Evolutionary conservation across 35 echinoderm and acorn worm genomes (phyloP).

Genomic region (Ophiothrix spiculata): DNA sequence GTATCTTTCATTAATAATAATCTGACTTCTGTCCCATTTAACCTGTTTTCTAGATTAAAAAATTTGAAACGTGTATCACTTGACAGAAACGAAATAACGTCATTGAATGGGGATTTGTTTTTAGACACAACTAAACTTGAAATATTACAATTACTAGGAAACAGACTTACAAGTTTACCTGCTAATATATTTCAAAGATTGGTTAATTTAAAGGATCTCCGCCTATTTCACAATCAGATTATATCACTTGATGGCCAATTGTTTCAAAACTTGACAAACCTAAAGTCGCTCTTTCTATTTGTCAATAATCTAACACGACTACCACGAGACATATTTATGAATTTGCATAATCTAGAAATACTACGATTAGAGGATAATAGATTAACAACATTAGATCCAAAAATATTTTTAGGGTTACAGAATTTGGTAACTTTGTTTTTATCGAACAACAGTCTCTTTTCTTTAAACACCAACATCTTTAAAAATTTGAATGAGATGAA

Average conservation of each 20-base stretch:
- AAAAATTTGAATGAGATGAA: neutral
- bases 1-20: neutral
- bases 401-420: neutral
- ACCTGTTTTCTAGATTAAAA: neutral
- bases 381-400: neutral
- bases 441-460: neutral
- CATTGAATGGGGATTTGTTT: neutral
- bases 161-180: neutral
- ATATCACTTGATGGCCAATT: neutral
- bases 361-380: neutral
- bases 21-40: neutral
- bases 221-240: too few relatives aligned
- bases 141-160: neutral
- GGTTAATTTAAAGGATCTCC: neutral
- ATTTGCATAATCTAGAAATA: neutral
- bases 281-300: neutral
- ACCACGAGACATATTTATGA: neutral
- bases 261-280: neutral
- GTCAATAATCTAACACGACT: neutral
- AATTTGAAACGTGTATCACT: neutral
- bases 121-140: neutral
- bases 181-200: neutral
- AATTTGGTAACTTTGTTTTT: neutral
- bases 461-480: neutral
- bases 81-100: neutral